Evolutionary conservation across 2,797 vertebrate genomes (phyloP).

Genomic region (Meriones psammophilus): DNA sequence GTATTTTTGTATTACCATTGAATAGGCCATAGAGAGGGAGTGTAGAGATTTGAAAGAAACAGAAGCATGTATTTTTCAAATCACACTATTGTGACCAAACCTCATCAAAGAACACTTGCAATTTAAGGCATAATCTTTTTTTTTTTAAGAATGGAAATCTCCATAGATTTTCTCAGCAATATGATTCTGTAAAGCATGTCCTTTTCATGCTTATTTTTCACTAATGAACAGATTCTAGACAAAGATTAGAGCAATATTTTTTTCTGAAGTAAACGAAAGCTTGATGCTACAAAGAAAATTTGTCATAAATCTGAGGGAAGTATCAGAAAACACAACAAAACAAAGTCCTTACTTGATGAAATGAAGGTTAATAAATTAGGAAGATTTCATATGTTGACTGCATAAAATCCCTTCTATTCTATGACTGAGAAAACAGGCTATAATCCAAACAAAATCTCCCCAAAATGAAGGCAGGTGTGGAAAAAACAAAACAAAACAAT

Average conservation of each 20-base stretch:
- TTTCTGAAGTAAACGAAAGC: background rate
- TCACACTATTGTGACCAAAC: too few species aligned
- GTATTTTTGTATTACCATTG: too few species aligned
- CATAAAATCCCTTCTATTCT: background rate
- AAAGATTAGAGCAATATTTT: constrained; percentile 16
- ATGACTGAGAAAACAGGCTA: background rate
- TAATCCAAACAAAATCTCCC: background rate
- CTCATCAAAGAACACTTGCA: too few species aligned
- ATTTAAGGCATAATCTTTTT: too few species aligned
- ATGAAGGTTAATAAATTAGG: background rate
- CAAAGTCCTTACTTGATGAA: background rate
- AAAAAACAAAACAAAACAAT: background rate
- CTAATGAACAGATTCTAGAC: background rate
- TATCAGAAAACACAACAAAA: background rate
- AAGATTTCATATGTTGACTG: background rate
- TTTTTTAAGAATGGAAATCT: background rate
- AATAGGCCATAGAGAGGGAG: too few species aligned
- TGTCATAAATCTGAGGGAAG: background rate
- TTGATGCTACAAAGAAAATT: background rate
- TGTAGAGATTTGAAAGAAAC: too few species aligned
- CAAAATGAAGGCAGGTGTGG: background rate
- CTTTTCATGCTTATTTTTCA: background rate
- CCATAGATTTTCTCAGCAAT: background rate
- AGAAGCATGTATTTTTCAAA: too few species aligned
- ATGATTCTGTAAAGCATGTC: background rate